Percentiles rank a stretch among this genome's conserved stretches.
Evolutionary conservation across 92 coral and sea anemone genomes (phyloP).

Genomic region (Epizoanthus rinbou): DNA sequence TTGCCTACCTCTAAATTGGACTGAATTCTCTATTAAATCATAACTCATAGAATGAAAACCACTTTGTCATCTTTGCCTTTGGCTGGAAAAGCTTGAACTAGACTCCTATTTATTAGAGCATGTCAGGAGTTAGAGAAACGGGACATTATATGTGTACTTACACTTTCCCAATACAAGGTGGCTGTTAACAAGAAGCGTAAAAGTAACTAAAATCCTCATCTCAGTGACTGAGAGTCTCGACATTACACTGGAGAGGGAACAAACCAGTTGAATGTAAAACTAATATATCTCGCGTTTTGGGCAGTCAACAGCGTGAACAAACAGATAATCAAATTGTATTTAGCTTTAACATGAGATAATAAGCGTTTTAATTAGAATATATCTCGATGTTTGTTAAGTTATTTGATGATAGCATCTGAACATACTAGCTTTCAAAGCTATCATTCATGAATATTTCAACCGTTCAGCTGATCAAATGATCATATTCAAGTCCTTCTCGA

Average conservation of each 20-base stretch:
- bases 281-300: neutral
- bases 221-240: neutral
- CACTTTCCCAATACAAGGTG: conserved; percentile 10
- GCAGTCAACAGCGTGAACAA: neutral
- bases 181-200: neutral
- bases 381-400: conserved; percentile 6
- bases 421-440: neutral
- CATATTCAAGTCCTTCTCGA: too few species aligned
- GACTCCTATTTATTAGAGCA: neutral
- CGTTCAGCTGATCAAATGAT: conserved; percentile 20
- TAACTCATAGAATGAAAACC: too few species aligned
- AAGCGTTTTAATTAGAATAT: conserved; percentile 2
- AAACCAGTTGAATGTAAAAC: neutral
- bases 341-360: neutral
- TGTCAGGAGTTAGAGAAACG: neutral
- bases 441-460: neutral
- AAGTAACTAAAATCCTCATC: conserved; percentile 13
- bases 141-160: neutral
- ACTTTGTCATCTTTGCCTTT: too few species aligned
- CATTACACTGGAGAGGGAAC: neutral
- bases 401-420: conserved; percentile 19
- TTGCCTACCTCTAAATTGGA: too few species aligned
- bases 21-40: too few species aligned
- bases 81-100: neutral
- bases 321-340: neutral